Percentiles rank a stretch among this genome's conserved stretches.
These are phyloP conservation scores for Pelodiscus sinensis DNA, from an alignment of 2,113 vertebrate species.

Conservation along the genomic window DNA sequence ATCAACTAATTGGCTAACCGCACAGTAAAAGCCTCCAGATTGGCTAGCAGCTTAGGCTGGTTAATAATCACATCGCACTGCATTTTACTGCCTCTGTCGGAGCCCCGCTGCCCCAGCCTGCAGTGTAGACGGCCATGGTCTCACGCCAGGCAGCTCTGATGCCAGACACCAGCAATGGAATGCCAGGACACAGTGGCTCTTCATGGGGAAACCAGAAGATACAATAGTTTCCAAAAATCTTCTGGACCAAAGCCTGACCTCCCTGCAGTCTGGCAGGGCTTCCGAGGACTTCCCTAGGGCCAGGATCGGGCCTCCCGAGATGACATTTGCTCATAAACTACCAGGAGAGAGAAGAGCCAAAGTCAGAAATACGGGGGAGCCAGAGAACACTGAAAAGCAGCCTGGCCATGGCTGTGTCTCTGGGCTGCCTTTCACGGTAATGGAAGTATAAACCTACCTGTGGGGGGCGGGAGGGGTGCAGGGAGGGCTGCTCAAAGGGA, in stretches of 20 bases:
- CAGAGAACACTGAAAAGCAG: background rate
- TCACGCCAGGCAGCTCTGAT: background rate
- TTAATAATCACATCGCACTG: too few species aligned
- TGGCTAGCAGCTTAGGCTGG: too few species aligned
- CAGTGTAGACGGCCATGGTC: background rate
- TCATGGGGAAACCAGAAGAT: background rate
- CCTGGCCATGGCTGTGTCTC: background rate
- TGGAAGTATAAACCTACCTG: background rate
- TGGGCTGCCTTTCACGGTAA: background rate
- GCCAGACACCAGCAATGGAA: background rate
- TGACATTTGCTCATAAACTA: background rate
- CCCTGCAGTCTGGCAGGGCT: background rate
- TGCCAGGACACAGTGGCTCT: background rate
- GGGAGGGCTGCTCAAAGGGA: too few species aligned
- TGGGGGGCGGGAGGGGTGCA: too few species aligned
- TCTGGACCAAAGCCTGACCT: background rate
- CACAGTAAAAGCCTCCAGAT: too few species aligned
- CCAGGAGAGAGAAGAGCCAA: background rate
- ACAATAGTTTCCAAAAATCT: background rate
- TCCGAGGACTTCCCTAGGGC: background rate
- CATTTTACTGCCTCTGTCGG: too few species aligned
- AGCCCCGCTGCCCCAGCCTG: too few species aligned
- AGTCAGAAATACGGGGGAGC: background rate
- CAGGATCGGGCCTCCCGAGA: background rate
- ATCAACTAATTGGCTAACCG: too few species aligned